These are phyloP conservation scores for Phalacrocorax aristotelis DNA, from an alignment of 2,113 vertebrate species.

Conservation along the genomic window DNA sequence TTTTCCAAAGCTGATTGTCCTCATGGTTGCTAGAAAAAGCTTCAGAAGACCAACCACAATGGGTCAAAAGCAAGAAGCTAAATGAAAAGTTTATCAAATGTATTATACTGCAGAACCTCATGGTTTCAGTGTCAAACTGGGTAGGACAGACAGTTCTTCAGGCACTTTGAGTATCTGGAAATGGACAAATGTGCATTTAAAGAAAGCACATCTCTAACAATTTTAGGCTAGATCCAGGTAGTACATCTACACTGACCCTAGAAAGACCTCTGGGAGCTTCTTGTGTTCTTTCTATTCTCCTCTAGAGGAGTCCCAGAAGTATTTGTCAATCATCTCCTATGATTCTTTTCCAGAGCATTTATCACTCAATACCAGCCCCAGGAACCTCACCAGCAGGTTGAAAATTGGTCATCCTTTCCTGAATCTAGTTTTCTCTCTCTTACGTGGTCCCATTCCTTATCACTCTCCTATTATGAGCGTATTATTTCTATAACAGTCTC, in stretches of 20 bases:
- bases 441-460: background rate
- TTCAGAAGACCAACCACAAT: background rate
- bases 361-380: background rate
- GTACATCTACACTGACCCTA: background rate
- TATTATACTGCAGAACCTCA: background rate
- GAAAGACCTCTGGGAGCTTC: background rate
- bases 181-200: background rate
- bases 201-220: background rate
- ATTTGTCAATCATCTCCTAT: background rate
- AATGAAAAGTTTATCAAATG: background rate
- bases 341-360: background rate
- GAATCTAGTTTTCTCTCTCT: background rate
- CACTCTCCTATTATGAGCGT: background rate
- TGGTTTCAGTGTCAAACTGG: background rate
- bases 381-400: background rate
- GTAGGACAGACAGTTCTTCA: background rate
- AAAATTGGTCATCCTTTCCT: background rate
- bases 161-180: background rate
- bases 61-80: background rate
- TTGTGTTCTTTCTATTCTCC: background rate
- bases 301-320: background rate
- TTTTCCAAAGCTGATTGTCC: background rate
- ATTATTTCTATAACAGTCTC: background rate
- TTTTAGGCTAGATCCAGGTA: background rate
- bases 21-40: background rate